A percentile compares a stretch with the other conserved stretches of the same genome.
Conservation (phyloP, 2,797 vertebrate species). For the Sebastes hopkinsi region DNA sequence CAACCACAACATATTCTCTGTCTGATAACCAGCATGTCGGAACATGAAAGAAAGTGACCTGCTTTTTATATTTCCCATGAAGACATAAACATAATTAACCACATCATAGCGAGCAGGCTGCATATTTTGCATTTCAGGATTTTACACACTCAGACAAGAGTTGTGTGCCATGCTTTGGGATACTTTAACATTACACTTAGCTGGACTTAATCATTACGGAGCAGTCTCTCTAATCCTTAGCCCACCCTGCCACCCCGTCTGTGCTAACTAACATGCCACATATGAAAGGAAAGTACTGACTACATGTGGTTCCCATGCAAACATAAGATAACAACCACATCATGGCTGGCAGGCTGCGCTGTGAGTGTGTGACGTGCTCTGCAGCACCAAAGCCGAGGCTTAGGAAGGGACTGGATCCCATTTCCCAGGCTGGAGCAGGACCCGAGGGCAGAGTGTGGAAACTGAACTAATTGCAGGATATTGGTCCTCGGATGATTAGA, state of each 20-base stretch:
- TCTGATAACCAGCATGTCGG: constrained; percentile 18
- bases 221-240: constrained; percentile 30
- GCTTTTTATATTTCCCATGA: constrained; percentile 22
- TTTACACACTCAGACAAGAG: constrained; percentile 8
- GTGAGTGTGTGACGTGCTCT: constrained; percentile 59
- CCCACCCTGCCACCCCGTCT: constrained; percentile 30
- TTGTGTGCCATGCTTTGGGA: constrained; percentile 5
- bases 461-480: constrained; percentile 96
- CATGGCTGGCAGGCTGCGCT: constrained; percentile 64
- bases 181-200: constrained; percentile 23
- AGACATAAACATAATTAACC: constrained; percentile 27
- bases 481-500: constrained; percentile 95
- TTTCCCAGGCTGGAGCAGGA: constrained; percentile 89
- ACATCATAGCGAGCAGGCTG: constrained; percentile 20
- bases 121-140: constrained; percentile 15
- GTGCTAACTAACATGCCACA: constrained; percentile 47
- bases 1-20: constrained; percentile 23
- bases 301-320: constrained; percentile 80
- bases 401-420: constrained; percentile 85
- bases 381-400: constrained; percentile 69
- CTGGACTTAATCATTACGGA: constrained; percentile 30
- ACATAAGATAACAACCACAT: constrained; percentile 76
- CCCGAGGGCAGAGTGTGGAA: constrained; percentile 88
- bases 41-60: constrained; percentile 30
- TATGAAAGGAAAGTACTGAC: constrained; percentile 60